Evolutionary conservation across 1,140 invertebrate genomes (phyloP).

Genomic region (honey bee (Apis mellifera)): DNA sequence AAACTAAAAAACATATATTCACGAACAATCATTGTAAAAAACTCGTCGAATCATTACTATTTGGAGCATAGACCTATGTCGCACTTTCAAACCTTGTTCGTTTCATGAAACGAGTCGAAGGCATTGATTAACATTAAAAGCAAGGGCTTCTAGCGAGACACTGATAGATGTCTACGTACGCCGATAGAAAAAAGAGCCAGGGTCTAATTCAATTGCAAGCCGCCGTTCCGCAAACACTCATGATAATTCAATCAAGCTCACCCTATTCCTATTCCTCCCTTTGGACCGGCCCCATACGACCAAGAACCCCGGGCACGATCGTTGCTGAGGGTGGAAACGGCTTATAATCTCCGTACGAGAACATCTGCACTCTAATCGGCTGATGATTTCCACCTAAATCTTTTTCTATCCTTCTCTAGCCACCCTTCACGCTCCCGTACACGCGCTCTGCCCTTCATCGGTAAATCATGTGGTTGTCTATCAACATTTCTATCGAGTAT

Average conservation of each 20-base stretch:
- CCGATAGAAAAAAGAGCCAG: conserved; percentile 66
- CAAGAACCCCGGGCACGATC: conserved; percentile 57
- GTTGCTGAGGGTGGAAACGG: conserved; percentile 60
- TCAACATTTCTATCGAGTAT: neutral
- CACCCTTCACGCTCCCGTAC: neutral
- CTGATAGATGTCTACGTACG: conserved; percentile 72
- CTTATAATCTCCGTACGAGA: conserved; percentile 78
- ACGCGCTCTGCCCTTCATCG: neutral
- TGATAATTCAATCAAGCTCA: conserved; percentile 81
- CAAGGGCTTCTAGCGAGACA: conserved; percentile 46
- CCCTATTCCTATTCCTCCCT: conserved; percentile 58
- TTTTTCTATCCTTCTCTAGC: conserved; percentile 11
- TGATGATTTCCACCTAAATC: conserved; percentile 73
- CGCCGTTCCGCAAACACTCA: conserved; percentile 81
- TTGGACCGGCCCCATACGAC: conserved; percentile 12
- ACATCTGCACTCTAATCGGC: conserved; percentile 81
- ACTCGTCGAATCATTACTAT: neutral
- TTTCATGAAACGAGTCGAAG: conserved; percentile 25
- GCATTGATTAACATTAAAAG: conserved; percentile 42
- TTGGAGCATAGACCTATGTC: neutral
- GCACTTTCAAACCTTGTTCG: neutral
- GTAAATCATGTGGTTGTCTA: conserved; percentile 28
- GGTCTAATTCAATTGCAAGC: conserved; percentile 80
- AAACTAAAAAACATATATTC: neutral
- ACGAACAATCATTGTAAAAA: too few relatives aligned